Conservation (phyloP, 2,888 invertebrate species). For the Pocota personata region DNA sequence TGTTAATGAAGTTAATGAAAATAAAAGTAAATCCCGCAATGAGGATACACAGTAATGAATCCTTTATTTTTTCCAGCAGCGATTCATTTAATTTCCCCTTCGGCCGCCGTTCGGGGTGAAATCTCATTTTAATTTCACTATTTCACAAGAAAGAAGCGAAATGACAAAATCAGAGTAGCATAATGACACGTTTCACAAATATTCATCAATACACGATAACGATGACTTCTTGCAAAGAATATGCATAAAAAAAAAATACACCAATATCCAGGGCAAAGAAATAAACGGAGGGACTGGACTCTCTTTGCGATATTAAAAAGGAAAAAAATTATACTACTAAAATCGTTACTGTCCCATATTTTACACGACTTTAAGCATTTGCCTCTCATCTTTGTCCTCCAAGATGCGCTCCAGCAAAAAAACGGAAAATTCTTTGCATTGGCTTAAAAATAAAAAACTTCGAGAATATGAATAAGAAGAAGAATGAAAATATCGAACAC, state of each 20-base stretch:
- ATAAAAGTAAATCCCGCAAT: conserved; percentile 67
- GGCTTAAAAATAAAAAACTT: conserved; percentile 10
- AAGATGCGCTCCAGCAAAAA: conserved; percentile 56
- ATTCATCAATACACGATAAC: conserved; percentile 66
- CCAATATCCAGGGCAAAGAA: conserved; percentile 15
- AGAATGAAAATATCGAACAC: conserved; percentile 33
- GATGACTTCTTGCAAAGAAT: conserved; percentile 14
- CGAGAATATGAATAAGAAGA: conserved; percentile 13
- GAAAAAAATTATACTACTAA: conserved; percentile 1
- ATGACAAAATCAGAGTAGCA: conserved; percentile 69
- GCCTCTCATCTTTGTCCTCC: conserved; percentile 32
- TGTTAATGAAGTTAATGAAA: conserved; percentile 73
- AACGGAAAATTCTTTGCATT: conserved; percentile 11
- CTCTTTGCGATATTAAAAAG: conserved; percentile 42
- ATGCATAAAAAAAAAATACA: not conserved
- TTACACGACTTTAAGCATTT: conserved; percentile 55
- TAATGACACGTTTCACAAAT: conserved; percentile 71
- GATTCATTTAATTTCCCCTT: conserved; percentile 62
- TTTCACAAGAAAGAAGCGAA: conserved; percentile 44
- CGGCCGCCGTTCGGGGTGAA: conserved; percentile 50
- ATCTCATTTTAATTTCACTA: conserved; percentile 68
- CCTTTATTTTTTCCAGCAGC: conserved; percentile 57
- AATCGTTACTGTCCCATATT: conserved; percentile 28
- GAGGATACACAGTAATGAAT: conserved; percentile 72
- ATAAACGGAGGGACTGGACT: conserved; percentile 28